Conservation (phyloP, 2,113 vertebrate species). For the Gallinago jamesoni region DNA sequence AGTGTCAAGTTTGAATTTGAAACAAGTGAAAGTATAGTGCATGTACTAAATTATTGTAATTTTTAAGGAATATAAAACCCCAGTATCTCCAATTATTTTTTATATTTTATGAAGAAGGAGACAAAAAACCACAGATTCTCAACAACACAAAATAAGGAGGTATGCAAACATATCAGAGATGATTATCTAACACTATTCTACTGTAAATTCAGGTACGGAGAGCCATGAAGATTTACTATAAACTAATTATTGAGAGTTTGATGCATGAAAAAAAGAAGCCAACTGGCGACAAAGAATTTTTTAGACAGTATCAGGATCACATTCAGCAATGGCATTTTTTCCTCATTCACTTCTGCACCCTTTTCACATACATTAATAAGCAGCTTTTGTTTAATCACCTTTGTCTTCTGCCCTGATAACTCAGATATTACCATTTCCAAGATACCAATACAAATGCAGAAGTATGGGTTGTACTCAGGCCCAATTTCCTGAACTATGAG, state of each 20-base stretch:
- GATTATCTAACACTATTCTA: background rate
- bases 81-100: background rate
- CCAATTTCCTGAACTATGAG: background rate
- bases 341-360: background rate
- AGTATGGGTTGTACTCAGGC: background rate
- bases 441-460: background rate
- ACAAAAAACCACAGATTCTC: background rate
- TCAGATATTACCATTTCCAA: background rate
- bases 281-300: background rate
- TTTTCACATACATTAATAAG: background rate
- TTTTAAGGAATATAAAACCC: background rate
- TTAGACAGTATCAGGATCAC: background rate
- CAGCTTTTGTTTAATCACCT: background rate
- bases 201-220: background rate
- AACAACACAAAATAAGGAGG: background rate
- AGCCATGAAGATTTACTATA: background rate
- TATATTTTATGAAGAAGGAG: background rate
- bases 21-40: slow-evolving; percentile 35
- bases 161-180: background rate
- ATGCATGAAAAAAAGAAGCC: background rate
- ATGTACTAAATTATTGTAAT: slow-evolving; percentile 11
- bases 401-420: background rate
- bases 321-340: background rate
- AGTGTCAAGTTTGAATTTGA: slow-evolving; percentile 62
- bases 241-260: background rate